Evolutionary conservation across 92 coral and sea anemone species (phyloP), one percentile per base, ranked within the genome.

Genomic region (Actinernus sp.): DNA sequence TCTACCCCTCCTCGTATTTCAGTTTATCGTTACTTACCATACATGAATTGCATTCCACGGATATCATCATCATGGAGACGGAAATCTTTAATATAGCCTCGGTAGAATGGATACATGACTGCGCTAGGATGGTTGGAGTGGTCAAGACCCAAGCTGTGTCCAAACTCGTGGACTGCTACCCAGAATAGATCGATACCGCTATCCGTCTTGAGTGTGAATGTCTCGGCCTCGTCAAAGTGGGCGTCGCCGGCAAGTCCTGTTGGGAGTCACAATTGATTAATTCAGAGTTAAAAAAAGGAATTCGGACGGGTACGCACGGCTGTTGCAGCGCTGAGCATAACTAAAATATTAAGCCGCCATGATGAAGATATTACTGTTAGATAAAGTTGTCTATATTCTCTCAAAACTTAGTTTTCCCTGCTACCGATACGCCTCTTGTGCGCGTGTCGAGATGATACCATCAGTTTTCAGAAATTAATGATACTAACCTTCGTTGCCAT

Each of bases 131-230:
- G 27, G 1, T 62, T 55, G 1, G 98, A 94, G 51, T 94, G 98
- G 41, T 82, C 98, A 0, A 94, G 95, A 2, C 98, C 98, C 49
- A 94, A 33, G 39, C 94, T 83, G 63, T 94, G 98, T 2, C 98
- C 98, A 30, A 94, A 76, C 53, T 94, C 98, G 61, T 94, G 98
- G 0, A 94, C 89, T 0, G 97, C 95, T 10, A 89, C 74, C 98
- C 98, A 94, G 31, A 57, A 72, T 17, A 94, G 77, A 27, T 94
- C 86, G 11, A 83, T 76, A 27, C 95, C 98, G 14, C 50, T 19
- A 2, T 52, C 38, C 19, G 55, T 82, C 4, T 49, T 55, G 19
- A 81, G 68, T 2, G 91, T 84, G 63, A 92, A 94, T 0, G 44
- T 45, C 51, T 94, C 98, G 41, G 75, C 92, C 38, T 94, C 97